A percentile compares a stretch with the other conserved stretches of the same genome.
Conservation (phyloP, 2,888 invertebrate genomes). For the Eumerus sabulonum region DNA sequence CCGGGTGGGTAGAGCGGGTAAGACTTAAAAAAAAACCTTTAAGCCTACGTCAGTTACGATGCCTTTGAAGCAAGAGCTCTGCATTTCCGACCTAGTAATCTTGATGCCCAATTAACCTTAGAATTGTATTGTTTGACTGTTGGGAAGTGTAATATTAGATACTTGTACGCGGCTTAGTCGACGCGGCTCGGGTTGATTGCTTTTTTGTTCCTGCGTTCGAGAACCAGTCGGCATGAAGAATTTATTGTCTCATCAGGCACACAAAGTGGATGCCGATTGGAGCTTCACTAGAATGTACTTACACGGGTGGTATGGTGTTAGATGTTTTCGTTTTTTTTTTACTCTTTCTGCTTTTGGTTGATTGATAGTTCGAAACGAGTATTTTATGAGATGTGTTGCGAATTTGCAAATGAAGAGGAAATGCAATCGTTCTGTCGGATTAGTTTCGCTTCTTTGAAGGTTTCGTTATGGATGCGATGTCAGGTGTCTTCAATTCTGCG, state of each 20-base stretch:
- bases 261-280: slow-evolving; percentile 41
- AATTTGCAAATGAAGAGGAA: no score
- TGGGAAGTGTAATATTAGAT: slow-evolving; percentile 24
- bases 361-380: not conserved
- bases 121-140: slow-evolving; percentile 73
- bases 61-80: slow-evolving; percentile 68
- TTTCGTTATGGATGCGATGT: no score
- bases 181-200: slow-evolving; percentile 1
- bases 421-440: no score
- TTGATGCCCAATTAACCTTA: slow-evolving; percentile 80
- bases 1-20: slow-evolving; percentile 43
- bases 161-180: not conserved
- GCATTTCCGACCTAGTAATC: slow-evolving; percentile 79
- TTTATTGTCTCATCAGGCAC: slow-evolving; percentile 56
- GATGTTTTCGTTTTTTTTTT: no score
- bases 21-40: no score
- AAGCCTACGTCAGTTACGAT: no score
- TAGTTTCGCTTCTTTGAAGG: no score
- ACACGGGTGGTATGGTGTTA: not conserved
- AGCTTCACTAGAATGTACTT: no score
- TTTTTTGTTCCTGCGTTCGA: slow-evolving; percentile 18
- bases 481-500: no score
- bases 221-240: slow-evolving; percentile 22
- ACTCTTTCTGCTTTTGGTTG: not conserved
- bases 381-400: no score